phyloP scores from a whole-genome alignment of 1,140 invertebrate genomes.

The Parapsyche elsis region DNA sequence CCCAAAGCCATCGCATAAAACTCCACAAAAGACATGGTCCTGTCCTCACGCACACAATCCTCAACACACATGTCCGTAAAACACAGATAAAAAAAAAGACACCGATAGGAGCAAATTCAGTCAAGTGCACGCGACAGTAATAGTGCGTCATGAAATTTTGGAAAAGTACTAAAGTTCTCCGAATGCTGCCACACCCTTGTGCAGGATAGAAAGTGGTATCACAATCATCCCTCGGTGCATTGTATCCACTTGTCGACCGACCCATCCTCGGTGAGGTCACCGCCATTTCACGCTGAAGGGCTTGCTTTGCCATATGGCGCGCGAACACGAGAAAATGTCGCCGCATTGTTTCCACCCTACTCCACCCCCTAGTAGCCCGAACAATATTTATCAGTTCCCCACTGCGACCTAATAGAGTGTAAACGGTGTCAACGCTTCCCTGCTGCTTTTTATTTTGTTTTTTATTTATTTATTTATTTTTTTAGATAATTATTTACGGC shows the following conservation, averaged over 20 bases:
- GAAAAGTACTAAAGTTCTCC: too few relatives aligned
- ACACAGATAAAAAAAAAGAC: not conserved
- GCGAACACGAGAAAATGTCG: slow-evolving; percentile 23
- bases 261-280: slow-evolving; percentile 18
- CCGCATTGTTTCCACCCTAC: not conserved
- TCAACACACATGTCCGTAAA: not conserved
- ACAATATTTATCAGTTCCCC: not conserved
- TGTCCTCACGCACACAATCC: slow-evolving; percentile 12
- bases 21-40: slow-evolving; percentile 38
- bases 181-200: not conserved
- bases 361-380: not conserved
- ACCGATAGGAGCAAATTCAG: not conserved
- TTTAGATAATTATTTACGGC: slow-evolving; percentile 6
- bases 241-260: slow-evolving; percentile 12
- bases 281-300: slow-evolving; percentile 24
- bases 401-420: slow-evolving; percentile 29
- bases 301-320: slow-evolving; percentile 24
- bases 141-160: too few relatives aligned
- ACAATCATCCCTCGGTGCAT: slow-evolving; percentile 8
- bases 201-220: not conserved
- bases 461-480: slow-evolving; percentile 15
- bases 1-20: slow-evolving; percentile 48
- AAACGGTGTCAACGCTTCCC: slow-evolving; percentile 35
- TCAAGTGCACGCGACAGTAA: too few relatives aligned
- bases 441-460: not conserved